A percentile compares a stretch with the other conserved stretches of the same genome.
Evolutionary conservation across 1,140 invertebrate species (phyloP).

Genomic region (Zophobas morio): DNA sequence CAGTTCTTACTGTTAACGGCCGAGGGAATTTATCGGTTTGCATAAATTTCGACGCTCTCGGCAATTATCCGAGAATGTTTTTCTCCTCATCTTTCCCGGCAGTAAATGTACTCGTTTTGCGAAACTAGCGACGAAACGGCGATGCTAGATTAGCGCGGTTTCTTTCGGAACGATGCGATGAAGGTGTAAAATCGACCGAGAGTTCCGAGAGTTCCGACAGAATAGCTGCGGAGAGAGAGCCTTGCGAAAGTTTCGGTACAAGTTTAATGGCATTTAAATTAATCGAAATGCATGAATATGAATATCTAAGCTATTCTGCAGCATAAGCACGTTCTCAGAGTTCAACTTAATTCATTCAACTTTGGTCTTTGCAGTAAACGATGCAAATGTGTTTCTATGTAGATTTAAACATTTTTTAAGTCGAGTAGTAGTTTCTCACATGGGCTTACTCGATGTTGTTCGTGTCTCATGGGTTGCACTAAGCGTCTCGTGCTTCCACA

Average conservation of each 20-base stretch:
- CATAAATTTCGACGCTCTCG: slow-evolving; percentile 19
- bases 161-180: background rate
- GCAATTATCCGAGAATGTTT: slow-evolving; percentile 24
- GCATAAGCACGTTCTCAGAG: slow-evolving; percentile 18
- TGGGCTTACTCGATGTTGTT: too few species aligned
- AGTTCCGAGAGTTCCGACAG: background rate
- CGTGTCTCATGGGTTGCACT: too few species aligned
- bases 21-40: slow-evolving; percentile 35
- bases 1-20: slow-evolving; percentile 15
- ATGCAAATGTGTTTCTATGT: background rate
- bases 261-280: slow-evolving; percentile 34
- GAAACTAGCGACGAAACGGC: background rate
- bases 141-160: background rate
- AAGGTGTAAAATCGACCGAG: background rate
- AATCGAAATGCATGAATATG: slow-evolving; percentile 27
- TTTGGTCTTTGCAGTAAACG: slow-evolving; percentile 17
- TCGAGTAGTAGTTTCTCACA: too few species aligned
- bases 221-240: background rate
- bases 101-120: background rate
- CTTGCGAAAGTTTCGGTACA: background rate
- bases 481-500: too few species aligned
- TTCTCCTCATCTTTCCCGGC: slow-evolving; percentile 4
- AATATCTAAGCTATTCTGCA: slow-evolving; percentile 8
- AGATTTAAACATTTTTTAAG: background rate
- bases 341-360: slow-evolving; percentile 32